A percentile compares a stretch with the other conserved stretches of the same genome.
Evolutionary conservation across 2,797 vertebrate species (phyloP).

Genomic region (Enteromius anoplus): DNA sequence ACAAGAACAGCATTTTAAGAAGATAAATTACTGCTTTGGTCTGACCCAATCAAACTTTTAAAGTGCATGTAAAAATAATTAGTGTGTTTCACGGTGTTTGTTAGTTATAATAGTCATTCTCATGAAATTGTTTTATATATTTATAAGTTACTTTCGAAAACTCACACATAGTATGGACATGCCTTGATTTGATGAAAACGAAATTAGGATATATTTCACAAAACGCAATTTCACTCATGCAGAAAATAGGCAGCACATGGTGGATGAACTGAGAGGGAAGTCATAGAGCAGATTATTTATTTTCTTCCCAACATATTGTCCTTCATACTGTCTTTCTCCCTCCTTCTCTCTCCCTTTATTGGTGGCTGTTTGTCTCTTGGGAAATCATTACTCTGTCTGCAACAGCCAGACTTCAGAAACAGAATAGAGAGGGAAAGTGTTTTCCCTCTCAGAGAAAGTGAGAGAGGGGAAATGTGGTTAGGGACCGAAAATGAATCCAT

Average conservation of each 20-base stretch:
- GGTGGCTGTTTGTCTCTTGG: conserved; percentile 78
- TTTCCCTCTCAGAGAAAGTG: conserved; percentile 59
- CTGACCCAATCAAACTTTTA: neutral
- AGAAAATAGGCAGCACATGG: conserved; percentile 54
- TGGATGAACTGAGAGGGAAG: conserved; percentile 1
- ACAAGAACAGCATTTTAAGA: neutral
- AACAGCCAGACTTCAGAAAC: conserved; percentile 72
- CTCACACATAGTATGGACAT: neutral
- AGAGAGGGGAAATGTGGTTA: conserved; percentile 59
- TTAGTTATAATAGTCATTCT: neutral
- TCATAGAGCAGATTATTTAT: conserved; percentile 9
- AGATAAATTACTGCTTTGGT: neutral
- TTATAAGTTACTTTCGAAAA: neutral
- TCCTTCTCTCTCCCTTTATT: conserved; percentile 26
- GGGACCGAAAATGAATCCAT: conserved; percentile 67
- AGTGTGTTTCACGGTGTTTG: neutral
- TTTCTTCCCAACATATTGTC: conserved; percentile 18
- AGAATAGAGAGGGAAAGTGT: conserved; percentile 43
- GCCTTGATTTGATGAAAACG: neutral
- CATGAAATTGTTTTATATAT: too few relatives aligned
- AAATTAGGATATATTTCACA: neutral
- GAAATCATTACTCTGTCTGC: conserved; percentile 76
- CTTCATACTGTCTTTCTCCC: conserved; percentile 25
- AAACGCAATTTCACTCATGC: neutral
- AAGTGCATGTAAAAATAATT: neutral